Evolutionary conservation across 2,113 vertebrate species (phyloP).

Genomic region (Orientallactaga bullata): DNA sequence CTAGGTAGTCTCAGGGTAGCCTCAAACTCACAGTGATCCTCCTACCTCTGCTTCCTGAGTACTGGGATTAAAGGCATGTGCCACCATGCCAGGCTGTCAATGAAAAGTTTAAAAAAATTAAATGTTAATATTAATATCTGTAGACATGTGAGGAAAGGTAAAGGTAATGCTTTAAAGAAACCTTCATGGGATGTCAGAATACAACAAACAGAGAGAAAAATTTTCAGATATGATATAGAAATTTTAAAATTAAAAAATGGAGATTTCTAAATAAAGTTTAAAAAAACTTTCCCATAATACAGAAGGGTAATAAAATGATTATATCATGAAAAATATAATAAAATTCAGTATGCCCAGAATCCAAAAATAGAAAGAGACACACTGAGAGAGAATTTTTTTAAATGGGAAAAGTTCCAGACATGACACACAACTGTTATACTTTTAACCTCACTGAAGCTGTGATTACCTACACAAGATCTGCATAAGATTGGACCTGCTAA

Average conservation of each 20-base stretch:
- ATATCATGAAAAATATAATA: background rate
- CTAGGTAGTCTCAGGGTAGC: no score
- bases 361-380: background rate
- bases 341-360: background rate
- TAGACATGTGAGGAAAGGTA: background rate
- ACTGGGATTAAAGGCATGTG: no score
- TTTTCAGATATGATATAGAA: background rate
- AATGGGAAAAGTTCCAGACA: no score
- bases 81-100: no score
- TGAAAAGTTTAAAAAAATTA: no score
- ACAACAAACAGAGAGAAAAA: background rate
- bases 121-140: background rate
- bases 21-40: no score
- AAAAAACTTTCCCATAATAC: background rate
- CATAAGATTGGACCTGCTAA: no score
- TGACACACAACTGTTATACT: no score
- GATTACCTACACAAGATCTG: no score
- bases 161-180: background rate
- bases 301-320: constrained; percentile 3
- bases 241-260: background rate
- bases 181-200: background rate
- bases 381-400: no score
- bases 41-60: no score
- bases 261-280: background rate
- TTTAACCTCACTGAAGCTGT: no score